Percentiles rank a stretch among this genome's conserved stretches.
These are phyloP conservation scores for Aromia moschata DNA, from an alignment of 2,888 invertebrate species.

Conservation along the genomic window DNA sequence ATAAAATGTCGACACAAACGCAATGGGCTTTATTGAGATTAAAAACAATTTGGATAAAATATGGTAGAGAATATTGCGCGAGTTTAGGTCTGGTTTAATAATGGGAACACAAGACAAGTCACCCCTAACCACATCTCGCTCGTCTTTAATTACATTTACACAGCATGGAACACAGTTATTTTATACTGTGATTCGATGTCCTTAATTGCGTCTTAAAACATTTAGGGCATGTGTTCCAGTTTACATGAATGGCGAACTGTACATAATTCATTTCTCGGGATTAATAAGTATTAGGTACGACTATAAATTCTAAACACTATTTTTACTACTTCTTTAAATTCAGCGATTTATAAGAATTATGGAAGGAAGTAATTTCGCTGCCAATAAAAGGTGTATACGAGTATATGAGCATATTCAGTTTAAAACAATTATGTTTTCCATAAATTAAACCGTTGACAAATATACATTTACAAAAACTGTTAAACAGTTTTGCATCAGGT, in stretches of 20 bases:
- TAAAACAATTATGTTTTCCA: too few relatives aligned
- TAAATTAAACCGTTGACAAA: too few relatives aligned
- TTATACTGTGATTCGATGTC: constrained; percentile 57
- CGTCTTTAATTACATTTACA: constrained; percentile 59
- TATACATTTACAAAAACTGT: too few relatives aligned
- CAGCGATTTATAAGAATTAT: too few relatives aligned
- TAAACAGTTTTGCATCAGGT: too few relatives aligned
- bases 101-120: constrained; percentile 40
- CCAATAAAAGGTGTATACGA: too few relatives aligned
- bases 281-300: too few relatives aligned
- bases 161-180: constrained; percentile 59
- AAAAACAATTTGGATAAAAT: constrained; percentile 19
- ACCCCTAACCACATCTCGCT: constrained; percentile 53
- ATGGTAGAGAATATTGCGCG: constrained; percentile 13
- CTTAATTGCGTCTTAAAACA: constrained; percentile 55
- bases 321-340: too few relatives aligned
- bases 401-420: too few relatives aligned
- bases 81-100: constrained; percentile 25
- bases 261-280: constrained; percentile 9
- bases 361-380: too few relatives aligned
- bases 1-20: background rate
- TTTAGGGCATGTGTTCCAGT: constrained; percentile 53
- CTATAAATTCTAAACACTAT: too few relatives aligned
- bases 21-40: constrained; percentile 15
- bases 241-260: constrained; percentile 33